Evolutionary conservation across 2,113 vertebrate species (phyloP).

Genomic region (Boulengeromyrus knoepffleri): DNA sequence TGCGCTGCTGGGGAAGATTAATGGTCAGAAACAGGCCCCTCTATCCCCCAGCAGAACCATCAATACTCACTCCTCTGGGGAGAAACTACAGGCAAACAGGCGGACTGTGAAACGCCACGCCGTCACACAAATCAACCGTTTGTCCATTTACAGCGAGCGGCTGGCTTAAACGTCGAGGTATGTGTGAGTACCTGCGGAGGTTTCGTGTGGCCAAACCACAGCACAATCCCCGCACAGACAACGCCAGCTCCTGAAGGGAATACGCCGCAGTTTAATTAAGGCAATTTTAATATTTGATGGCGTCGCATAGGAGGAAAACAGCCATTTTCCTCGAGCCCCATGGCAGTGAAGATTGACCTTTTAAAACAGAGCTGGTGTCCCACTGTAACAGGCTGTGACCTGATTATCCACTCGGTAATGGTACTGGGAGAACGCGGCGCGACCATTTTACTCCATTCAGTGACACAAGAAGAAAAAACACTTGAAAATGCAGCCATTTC

Average conservation of each 20-base stretch:
- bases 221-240: not conserved
- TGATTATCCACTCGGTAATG: conserved; percentile 27
- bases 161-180: not conserved
- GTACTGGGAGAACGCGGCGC: not conserved
- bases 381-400: conserved; percentile 24
- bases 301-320: conserved; percentile 16
- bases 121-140: not conserved
- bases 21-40: not conserved
- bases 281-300: conserved; percentile 30
- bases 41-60: not conserved
- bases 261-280: conserved; percentile 27
- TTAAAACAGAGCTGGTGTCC: conserved; percentile 28
- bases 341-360: conserved; percentile 37
- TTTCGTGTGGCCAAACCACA: not conserved
- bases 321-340: conserved; percentile 24
- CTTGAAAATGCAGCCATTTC: conserved; percentile 10
- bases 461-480: conserved; percentile 6
- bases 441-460: not conserved
- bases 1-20: conserved; percentile 10
- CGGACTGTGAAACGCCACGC: not conserved
- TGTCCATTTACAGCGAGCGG: not conserved
- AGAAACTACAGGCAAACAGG: not conserved
- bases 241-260: not conserved
- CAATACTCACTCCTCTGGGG: conserved; percentile 1
- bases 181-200: not conserved